Conservation (phyloP, 2,797 vertebrate species). For the Columba guinea region DNA sequence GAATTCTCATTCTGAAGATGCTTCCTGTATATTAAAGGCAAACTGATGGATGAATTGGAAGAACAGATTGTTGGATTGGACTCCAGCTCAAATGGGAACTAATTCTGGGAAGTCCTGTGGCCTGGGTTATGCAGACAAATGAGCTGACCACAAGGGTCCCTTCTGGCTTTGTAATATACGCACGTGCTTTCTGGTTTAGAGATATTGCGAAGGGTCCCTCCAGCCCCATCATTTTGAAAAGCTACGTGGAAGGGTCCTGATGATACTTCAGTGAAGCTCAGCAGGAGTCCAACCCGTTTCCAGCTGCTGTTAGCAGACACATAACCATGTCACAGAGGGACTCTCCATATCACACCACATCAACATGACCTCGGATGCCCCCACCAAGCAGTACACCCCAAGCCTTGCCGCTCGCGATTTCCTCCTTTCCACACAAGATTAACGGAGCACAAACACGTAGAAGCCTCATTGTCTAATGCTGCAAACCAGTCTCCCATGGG, state of each 20-base stretch:
- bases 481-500: neutral
- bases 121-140: neutral
- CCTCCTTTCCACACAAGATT: neutral
- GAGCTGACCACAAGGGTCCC: neutral
- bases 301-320: neutral
- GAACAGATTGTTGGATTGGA: neutral
- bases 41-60: neutral
- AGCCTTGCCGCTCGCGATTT: neutral
- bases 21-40: neutral
- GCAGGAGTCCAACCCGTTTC: neutral
- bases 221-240: neutral
- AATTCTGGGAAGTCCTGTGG: neutral
- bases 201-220: neutral
- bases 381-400: neutral
- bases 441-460: neutral
- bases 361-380: neutral
- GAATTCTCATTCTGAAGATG: slow-evolving; percentile 29
- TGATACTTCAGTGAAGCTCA: slow-evolving; percentile 1
- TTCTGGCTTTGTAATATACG: slow-evolving; percentile 52
- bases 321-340: neutral
- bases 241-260: neutral
- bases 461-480: neutral
- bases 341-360: neutral
- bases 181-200: slow-evolving; percentile 58
- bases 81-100: neutral